phyloP scores from a whole-genome alignment of 2,113 vertebrate genomes.

The Phaetusa simplex region DNA sequence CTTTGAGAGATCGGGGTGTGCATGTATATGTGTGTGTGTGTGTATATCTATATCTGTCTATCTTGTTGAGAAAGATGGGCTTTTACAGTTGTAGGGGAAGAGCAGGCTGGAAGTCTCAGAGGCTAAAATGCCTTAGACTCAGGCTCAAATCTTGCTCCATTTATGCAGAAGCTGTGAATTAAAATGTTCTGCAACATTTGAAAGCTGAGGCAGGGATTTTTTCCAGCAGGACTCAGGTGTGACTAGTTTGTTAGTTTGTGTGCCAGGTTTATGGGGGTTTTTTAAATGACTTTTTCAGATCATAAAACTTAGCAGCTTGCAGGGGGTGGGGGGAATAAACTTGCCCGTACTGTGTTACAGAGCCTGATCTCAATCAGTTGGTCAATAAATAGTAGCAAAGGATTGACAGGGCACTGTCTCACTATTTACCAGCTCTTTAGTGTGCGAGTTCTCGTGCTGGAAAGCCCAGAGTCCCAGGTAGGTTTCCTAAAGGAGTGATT shows the following conservation, averaged over 20 bases:
- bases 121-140: not conserved
- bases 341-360: not conserved
- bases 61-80: not conserved
- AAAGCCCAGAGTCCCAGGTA: not conserved
- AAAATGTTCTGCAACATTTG: constrained; percentile 30
- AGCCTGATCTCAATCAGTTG: not conserved
- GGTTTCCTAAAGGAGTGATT: not conserved
- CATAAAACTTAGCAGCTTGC: not conserved
- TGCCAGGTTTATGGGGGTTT: not conserved
- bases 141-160: not conserved
- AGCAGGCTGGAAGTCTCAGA: not conserved
- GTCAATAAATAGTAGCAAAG: not conserved
- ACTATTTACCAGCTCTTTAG: not conserved
- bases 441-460: not conserved
- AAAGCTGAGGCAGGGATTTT: constrained; percentile 22
- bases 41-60: not conserved
- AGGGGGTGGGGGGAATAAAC: not conserved
- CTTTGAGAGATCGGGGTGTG: not conserved
- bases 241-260: not conserved
- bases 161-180: constrained; percentile 14
- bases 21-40: not conserved
- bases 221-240: constrained; percentile 30
- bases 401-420: not conserved
- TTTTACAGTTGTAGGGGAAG: not conserved
- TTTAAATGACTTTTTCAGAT: not conserved